Conservation (phyloP, 2,888 invertebrate species). For the Mimumesa dahlbomi region DNA sequence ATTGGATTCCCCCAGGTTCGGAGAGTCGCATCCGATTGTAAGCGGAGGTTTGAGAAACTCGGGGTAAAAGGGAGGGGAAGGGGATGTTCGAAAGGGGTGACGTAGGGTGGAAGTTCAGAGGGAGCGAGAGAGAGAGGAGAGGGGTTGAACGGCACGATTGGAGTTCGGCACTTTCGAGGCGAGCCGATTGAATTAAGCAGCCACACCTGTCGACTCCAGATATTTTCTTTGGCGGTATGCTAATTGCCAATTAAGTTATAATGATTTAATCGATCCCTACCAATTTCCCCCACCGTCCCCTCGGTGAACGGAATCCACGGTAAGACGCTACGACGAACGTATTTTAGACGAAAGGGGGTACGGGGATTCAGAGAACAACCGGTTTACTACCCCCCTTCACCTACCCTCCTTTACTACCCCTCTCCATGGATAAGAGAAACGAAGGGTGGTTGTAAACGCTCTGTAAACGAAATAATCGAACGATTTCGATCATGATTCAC, state of each 20-base stretch:
- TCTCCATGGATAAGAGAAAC: no score
- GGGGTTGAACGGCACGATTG: conserved; percentile 26
- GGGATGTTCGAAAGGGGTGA: no score
- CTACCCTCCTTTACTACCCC: no score
- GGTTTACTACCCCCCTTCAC: no score
- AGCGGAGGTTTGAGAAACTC: conserved; percentile 6
- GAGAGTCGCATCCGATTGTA: conserved; percentile 52
- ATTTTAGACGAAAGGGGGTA: no score
- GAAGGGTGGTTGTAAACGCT: no score
- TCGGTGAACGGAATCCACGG: neutral
- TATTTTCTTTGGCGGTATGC: conserved; percentile 70
- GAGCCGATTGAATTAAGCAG: conserved; percentile 63
- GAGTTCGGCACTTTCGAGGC: conserved; percentile 54
- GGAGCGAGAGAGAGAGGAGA: neutral
- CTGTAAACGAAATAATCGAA: no score
- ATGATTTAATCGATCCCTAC: conserved; percentile 40
- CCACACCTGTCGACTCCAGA: conserved; percentile 67
- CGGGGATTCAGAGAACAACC: no score
- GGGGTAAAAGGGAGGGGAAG: neutral
- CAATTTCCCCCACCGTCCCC: conserved; percentile 7
- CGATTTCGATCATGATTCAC: no score
- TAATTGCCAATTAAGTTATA: conserved; percentile 69
- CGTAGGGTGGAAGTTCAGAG: no score
- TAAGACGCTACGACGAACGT: neutral
- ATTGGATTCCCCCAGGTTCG: conserved; percentile 39